Evolutionary conservation across 2,797 vertebrate genomes (phyloP), one percentile per base, ranked within the genome.

Genomic region (Neosalanx taihuensis): DNA sequence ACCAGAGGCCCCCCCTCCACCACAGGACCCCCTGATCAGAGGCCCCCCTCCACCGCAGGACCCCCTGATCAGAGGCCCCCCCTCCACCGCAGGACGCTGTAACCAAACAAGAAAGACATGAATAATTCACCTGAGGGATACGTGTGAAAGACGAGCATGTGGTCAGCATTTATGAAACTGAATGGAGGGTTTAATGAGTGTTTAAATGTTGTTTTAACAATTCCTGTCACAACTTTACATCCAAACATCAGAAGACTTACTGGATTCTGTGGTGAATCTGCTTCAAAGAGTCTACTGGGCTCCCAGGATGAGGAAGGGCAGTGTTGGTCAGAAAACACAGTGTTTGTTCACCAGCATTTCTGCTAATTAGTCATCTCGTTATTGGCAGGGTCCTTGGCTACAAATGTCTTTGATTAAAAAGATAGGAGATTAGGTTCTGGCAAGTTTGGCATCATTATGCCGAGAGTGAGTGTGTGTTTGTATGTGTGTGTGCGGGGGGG

Each of bases 401-500:
- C 79, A 81, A 87, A 86, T 84, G 75, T 86, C 76, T 87, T 88
- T 88, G 82, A 87, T 89, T 86, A 78, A 88, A 92, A 91, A 89
- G 87, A 87, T 79, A 72, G 78, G 77, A 61, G 80, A 90, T 92
- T 89, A 88, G 83, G 83, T 90, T 88, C 89, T 76, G 87, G 82
- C 73, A 79, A 83, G 81, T 90, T 85, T 78, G 79, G 83, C 81
- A 83, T 88, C 86, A 89, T 91, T 87, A 89, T 87, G 88, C 81
- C 76, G 78, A 85, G 81, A 83, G 88, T 87, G 85, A 86, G 60
- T 67, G 74, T 74, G 64, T 20, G 12, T 18, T 23, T 30, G 35
- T 76, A 76, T 35, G 53, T 84, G 64, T 71, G 56, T 46, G 37
- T 49, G 58, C 30, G 77, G 26, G 20, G 46, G 37, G 5, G 20